These are phyloP conservation scores for Saguinus imperator DNA, from an alignment of 2,113 vertebrate species.

Conservation along the genomic window DNA sequence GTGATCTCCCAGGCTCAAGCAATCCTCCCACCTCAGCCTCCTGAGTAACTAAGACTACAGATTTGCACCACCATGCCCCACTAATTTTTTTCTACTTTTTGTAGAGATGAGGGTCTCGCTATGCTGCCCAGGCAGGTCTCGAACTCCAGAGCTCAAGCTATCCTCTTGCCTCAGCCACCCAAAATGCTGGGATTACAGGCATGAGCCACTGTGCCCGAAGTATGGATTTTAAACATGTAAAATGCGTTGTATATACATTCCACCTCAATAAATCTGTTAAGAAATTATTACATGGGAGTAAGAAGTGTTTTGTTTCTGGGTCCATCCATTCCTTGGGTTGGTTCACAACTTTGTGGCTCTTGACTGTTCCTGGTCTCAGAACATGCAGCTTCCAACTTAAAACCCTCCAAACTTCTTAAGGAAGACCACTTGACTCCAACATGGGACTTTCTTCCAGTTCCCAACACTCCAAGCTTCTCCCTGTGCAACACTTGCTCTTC, in stretches of 20 bases:
- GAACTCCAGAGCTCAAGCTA: no score
- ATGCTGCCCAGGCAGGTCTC: no score
- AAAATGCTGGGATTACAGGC: no score
- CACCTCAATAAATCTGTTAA: not conserved
- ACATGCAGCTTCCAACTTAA: not conserved
- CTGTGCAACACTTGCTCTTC: not conserved
- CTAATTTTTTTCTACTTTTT: no score
- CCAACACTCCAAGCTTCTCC: not conserved
- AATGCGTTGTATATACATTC: not conserved
- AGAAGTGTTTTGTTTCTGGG: not conserved
- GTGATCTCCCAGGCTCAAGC: no score
- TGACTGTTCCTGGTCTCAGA: not conserved
- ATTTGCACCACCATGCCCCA: no score
- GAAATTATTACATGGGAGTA: not conserved
- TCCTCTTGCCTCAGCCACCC: no score
- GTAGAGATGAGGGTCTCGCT: no score
- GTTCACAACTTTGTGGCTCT: not conserved
- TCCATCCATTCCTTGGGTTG: not conserved
- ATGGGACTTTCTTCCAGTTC: not conserved
- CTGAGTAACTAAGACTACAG: no score
- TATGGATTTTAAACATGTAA: not conserved
- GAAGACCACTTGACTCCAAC: not conserved
- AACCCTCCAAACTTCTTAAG: not conserved
- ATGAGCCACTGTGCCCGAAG: no score
- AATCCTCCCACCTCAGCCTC: no score